Percentiles rank a stretch among this genome's conserved stretches.
Conservation (phyloP, 2,113 vertebrate genomes). For the Dermatemys mawii region DNA sequence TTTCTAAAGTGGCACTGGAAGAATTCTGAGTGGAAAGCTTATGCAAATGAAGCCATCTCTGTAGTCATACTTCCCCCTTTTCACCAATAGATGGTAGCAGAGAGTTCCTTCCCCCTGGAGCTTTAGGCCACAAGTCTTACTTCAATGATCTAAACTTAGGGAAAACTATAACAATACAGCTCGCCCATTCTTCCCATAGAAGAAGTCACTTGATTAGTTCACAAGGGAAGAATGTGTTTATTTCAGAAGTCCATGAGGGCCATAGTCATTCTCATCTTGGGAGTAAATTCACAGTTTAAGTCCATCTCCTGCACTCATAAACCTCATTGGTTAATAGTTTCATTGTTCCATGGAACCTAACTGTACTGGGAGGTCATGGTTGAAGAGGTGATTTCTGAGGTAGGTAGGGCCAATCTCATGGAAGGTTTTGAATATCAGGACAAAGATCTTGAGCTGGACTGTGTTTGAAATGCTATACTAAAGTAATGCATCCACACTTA, state of each 20-base stretch:
- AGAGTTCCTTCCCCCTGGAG: background rate
- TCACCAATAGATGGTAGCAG: background rate
- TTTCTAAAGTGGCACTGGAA: background rate
- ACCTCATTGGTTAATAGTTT: too few relatives aligned
- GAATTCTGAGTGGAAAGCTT: background rate
- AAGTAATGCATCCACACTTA: too few relatives aligned
- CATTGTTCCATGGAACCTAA: too few relatives aligned
- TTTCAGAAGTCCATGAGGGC: background rate
- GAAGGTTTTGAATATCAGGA: too few relatives aligned
- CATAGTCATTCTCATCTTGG: background rate
- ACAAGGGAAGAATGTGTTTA: background rate
- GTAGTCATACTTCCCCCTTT: background rate
- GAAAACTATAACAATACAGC: background rate
- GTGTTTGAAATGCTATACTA: too few relatives aligned
- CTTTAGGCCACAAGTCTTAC: accelerated
- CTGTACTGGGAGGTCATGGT: too few relatives aligned
- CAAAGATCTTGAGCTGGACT: too few relatives aligned
- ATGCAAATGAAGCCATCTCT: background rate
- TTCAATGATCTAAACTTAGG: background rate
- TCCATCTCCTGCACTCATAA: too few relatives aligned
- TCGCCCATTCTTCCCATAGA: background rate
- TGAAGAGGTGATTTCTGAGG: too few relatives aligned
- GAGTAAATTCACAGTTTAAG: too few relatives aligned
- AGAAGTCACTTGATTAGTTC: conserved; percentile 35
- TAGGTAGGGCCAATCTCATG: too few relatives aligned